phyloP scores from a whole-genome alignment of 1,140 invertebrate genomes.

The Bombus confusus region DNA sequence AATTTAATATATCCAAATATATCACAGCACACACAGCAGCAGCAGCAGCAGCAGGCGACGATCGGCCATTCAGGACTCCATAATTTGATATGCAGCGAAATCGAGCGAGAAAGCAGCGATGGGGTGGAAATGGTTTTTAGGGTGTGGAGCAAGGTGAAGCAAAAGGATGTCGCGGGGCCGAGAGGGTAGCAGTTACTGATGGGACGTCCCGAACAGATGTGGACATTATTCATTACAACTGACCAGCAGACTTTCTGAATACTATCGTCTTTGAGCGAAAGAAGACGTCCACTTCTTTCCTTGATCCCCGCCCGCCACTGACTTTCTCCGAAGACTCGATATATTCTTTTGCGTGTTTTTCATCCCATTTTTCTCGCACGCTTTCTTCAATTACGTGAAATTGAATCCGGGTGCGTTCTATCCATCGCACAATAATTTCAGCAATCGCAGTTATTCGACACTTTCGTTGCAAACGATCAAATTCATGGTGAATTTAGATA shows the following conservation, averaged over 20 bases:
- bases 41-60: conserved; percentile 77
- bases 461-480: not conserved
- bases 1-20: conserved; percentile 83
- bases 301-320: not conserved
- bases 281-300: conserved; percentile 49
- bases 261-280: conserved; percentile 52
- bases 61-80: conserved; percentile 81
- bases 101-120: conserved; percentile 76
- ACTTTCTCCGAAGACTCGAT: not conserved
- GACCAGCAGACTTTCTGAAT: conserved; percentile 63
- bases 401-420: not conserved
- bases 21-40: conserved; percentile 72
- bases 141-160: conserved; percentile 65
- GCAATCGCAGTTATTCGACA: not conserved
- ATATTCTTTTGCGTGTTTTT: conserved; percentile 38
- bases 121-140: conserved; percentile 78
- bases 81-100: conserved; percentile 82
- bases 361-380: not conserved
- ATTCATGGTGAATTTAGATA: not conserved
- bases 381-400: not conserved
- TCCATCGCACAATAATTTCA: not conserved
- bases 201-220: conserved; percentile 80
- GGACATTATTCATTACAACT: conserved; percentile 81
- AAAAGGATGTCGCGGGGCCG: conserved; percentile 43
- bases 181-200: conserved; percentile 77